These are phyloP conservation scores for Dreissena polymorpha DNA, from an alignment of 1,140 invertebrate genomes.

Conservation along the genomic window DNA sequence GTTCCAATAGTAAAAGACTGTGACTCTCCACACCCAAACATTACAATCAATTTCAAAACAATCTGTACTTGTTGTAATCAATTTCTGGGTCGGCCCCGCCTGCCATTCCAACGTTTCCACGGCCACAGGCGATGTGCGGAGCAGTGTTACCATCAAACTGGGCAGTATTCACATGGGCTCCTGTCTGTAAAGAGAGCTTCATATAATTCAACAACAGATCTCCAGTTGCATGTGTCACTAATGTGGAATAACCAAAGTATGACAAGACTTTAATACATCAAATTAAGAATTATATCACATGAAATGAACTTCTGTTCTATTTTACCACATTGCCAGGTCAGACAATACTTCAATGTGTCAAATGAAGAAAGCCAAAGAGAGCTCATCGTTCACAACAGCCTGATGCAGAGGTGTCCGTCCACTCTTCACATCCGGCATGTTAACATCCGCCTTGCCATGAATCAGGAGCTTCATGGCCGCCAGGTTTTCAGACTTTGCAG, in stretches of 20 bases:
- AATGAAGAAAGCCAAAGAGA: conserved; percentile 71
- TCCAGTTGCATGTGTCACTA: no score
- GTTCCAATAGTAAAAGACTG: no score
- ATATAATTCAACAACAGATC: no score
- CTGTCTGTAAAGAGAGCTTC: conserved; percentile 61
- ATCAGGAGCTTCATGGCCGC: conserved; percentile 69
- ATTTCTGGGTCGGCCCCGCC: conserved; percentile 73
- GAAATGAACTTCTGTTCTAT: no score
- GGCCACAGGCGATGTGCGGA: conserved; percentile 76
- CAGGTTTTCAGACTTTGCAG: conserved; percentile 66
- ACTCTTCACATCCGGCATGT: conserved; percentile 85
- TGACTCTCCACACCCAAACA: no score
- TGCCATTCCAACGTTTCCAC: conserved; percentile 72
- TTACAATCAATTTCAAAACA: no score
- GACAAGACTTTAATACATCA: no score
- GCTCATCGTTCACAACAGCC: conserved; percentile 87
- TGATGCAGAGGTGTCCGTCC: conserved; percentile 91
- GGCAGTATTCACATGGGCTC: conserved; percentile 69
- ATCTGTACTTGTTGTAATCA: conserved; percentile 45
- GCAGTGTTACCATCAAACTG: conserved; percentile 78
- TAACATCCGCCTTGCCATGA: conserved; percentile 69
- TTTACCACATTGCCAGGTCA: no score
- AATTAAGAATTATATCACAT: no score
- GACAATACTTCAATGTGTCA: not conserved
- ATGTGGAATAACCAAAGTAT: no score